phyloP scores from a whole-genome alignment of 2,113 vertebrate species.

The Calidris pygmaea region DNA sequence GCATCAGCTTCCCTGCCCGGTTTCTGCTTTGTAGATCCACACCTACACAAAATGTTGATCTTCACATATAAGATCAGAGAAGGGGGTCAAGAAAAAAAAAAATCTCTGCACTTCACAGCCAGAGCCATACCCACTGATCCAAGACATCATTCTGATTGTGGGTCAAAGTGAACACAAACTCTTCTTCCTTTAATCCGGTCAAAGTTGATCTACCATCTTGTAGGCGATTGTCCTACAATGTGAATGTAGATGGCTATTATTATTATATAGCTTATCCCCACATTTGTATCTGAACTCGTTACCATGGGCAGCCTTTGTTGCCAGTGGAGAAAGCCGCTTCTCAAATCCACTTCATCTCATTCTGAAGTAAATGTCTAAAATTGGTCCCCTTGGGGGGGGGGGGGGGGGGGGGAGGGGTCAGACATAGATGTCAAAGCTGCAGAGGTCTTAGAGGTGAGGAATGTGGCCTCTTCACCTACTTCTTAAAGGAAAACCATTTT shows the following conservation, averaged over 20 bases:
- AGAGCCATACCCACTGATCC: background rate
- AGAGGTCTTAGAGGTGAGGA: background rate
- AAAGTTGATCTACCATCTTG: background rate
- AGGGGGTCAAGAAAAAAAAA: background rate
- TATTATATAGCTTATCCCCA: background rate
- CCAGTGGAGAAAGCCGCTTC: background rate
- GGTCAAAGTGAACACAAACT: no score
- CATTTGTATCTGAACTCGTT: background rate
- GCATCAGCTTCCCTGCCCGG: background rate
- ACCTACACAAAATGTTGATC: background rate
- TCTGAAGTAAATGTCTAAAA: background rate
- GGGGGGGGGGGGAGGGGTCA: background rate
- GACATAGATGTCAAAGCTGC: background rate
- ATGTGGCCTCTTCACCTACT: background rate
- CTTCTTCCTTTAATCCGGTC: background rate
- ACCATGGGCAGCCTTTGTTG: background rate
- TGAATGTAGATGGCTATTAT: background rate
- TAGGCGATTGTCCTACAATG: fast-evolving
- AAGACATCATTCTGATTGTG: background rate
- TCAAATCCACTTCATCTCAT: background rate
- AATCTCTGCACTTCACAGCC: background rate
- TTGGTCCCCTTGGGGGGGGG: background rate
- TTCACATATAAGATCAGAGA: background rate
- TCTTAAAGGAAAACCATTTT: background rate
- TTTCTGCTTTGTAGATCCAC: background rate